A percentile compares a stretch with the other conserved stretches of the same genome.
These are phyloP conservation scores for Pristionchus japonicus DNA, from an alignment of 2,888 invertebrate genomes.

Conservation along the genomic window DNA sequence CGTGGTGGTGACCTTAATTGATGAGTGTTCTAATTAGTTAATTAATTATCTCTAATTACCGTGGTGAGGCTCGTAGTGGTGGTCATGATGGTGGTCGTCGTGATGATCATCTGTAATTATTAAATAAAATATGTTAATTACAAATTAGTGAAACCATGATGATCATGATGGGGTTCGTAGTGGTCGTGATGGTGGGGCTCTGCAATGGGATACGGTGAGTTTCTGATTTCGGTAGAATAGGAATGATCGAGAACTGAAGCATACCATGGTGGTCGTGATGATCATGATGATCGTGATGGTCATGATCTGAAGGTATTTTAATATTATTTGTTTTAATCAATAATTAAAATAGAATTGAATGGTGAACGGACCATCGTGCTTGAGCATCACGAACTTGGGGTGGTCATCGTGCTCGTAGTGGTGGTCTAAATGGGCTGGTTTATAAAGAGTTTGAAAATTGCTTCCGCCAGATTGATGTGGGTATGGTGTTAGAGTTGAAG, in stretches of 20 bases:
- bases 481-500: background rate
- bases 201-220: background rate
- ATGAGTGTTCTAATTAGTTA: background rate
- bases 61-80: conserved; percentile 17
- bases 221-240: background rate
- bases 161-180: conserved; percentile 44
- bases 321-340: no score
- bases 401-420: conserved; percentile 31
- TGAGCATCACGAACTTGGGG: conserved; percentile 41
- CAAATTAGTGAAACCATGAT: background rate
- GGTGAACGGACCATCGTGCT: conserved; percentile 19
- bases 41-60: background rate
- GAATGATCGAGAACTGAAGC: background rate
- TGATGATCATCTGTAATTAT: conserved; percentile 14
- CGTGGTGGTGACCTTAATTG: conserved; percentile 25
- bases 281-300: conserved; percentile 32
- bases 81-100: conserved; percentile 26
- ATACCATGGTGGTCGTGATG: conserved; percentile 19
- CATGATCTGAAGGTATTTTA: no score
- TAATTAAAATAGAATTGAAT: no score
- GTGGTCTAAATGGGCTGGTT: conserved; percentile 9
- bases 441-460: no score
- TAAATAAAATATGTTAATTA: background rate
- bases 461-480: background rate
- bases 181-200: background rate